phyloP scores from a whole-genome alignment of 2,888 invertebrate genomes.

The Agrochola macilenta region DNA sequence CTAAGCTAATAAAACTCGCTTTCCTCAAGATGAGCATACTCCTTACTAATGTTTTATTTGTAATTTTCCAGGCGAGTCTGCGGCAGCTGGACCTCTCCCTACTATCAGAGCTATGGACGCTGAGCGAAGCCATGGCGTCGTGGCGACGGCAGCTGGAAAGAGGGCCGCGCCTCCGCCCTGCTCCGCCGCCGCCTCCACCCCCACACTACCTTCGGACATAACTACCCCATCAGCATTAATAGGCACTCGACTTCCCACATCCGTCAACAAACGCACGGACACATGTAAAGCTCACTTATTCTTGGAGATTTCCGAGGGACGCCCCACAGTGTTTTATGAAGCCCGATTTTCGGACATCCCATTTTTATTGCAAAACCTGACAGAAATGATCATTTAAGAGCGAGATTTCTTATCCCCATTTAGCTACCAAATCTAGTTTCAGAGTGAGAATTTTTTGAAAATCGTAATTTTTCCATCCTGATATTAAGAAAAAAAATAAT shows the following conservation, averaged over 20 bases:
- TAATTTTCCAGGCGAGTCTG: constrained; percentile 94
- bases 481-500: no score
- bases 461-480: no score
- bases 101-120: constrained; percentile 97
- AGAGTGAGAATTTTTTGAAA: no score
- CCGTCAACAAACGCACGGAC: constrained; percentile 14
- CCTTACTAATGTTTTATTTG: constrained; percentile 36
- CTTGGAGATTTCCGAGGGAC: not conserved
- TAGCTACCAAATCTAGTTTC: no score
- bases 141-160: constrained; percentile 91
- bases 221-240: constrained; percentile 20
- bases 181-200: constrained; percentile 87
- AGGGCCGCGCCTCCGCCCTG: constrained; percentile 87
- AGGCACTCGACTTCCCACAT: constrained; percentile 26
- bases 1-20: not conserved
- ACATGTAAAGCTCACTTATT: constrained; percentile 5
- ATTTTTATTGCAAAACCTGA: no score
- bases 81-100: constrained; percentile 97
- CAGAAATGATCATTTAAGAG: no score
- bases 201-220: constrained; percentile 87
- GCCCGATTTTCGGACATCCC: no score
- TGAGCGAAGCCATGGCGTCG: constrained; percentile 97
- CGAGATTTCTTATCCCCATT: no score
- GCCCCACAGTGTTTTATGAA: no score
- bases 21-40: not conserved